These are phyloP conservation scores for Hymenochirus boettgeri DNA, from an alignment of 2,113 vertebrate species.

Conservation along the genomic window DNA sequence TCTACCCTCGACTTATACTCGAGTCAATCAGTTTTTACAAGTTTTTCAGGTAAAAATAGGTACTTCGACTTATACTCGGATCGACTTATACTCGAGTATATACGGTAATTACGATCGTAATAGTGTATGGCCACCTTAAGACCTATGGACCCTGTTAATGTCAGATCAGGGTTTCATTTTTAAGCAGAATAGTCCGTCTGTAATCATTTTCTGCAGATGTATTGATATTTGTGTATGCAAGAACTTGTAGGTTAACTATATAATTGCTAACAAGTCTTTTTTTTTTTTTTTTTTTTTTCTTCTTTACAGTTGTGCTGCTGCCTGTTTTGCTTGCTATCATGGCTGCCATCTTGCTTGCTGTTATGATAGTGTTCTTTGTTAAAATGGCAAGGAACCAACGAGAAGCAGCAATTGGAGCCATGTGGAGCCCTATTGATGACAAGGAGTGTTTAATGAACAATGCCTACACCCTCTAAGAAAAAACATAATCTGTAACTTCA, in stretches of 20 bases:
- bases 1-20: no score
- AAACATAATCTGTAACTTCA: background rate
- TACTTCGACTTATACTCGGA: no score
- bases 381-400: conserved; percentile 41
- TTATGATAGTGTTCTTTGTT: conserved; percentile 47
- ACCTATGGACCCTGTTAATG: no score
- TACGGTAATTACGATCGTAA: no score
- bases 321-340: conserved; percentile 47
- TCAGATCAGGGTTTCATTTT: no score
- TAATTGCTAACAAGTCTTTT: background rate
- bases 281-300: background rate
- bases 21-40: no score
- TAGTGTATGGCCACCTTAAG: no score
- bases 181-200: no score
- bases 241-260: background rate
- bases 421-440: conserved; percentile 53
- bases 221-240: no score
- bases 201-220: no score
- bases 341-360: conserved; percentile 47
- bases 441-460: conserved; percentile 58
- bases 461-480: conserved; percentile 46
- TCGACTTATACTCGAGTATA: no score
- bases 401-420: conserved; percentile 14
- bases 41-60: no score
- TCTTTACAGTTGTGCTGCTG: conserved; percentile 47